Conservation (phyloP, 1,140 invertebrate genomes). For the Pygmarrhopalites habei region DNA sequence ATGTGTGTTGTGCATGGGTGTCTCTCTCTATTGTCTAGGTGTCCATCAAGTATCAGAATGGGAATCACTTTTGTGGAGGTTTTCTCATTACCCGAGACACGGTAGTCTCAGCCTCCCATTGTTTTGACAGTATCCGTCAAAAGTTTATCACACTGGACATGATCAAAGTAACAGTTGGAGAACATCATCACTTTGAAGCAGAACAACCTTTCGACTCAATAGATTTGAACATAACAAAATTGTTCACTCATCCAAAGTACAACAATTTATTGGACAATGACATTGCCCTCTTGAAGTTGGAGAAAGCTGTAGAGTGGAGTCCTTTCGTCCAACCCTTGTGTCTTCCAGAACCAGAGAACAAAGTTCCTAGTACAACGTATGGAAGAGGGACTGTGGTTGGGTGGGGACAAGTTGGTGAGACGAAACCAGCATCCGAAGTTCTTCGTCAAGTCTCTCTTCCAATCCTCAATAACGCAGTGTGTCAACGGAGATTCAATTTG, state of each 20-base stretch:
- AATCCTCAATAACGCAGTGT: background rate
- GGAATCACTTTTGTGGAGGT: constrained; percentile 44
- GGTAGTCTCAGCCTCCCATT: constrained; percentile 47
- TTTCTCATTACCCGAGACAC: constrained; percentile 43
- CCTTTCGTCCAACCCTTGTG: constrained; percentile 46
- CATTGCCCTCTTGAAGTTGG: constrained; percentile 46
- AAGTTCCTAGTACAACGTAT: background rate
- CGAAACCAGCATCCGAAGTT: no score
- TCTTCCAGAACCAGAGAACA: constrained; percentile 40
- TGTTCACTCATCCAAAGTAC: constrained; percentile 23
- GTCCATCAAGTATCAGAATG: constrained; percentile 22
- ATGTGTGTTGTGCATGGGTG: no score
- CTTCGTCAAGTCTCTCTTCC: background rate
- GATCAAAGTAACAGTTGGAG: constrained; percentile 18
- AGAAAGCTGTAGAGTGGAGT: constrained; percentile 42
- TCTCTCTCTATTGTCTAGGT: no score
- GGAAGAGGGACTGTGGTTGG: background rate
- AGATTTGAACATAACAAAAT: background rate
- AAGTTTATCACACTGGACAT: background rate
- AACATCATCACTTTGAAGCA: constrained; percentile 1
- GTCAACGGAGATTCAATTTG: background rate
- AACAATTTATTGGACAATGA: constrained; percentile 44
- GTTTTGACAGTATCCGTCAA: constrained; percentile 28
- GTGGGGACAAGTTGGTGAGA: constrained; percentile 8
- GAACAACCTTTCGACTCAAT: background rate